Evolutionary conservation across 2,888 invertebrate genomes (phyloP).

Genomic region (Melanargia galathea): DNA sequence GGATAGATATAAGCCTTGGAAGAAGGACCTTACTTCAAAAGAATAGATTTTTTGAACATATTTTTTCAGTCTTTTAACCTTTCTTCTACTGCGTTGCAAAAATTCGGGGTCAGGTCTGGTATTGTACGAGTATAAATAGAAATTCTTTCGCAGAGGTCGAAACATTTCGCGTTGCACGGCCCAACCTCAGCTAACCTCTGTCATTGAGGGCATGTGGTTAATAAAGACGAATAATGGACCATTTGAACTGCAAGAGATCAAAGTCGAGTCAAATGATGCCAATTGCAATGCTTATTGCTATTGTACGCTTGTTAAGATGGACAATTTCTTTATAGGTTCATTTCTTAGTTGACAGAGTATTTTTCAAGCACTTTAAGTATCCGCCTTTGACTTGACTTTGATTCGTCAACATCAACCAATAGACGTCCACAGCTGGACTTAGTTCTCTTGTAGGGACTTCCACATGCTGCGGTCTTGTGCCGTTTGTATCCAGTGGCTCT

Average conservation of each 20-base stretch:
- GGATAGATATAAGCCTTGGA: no score
- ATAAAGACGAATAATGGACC: slow-evolving; percentile 20
- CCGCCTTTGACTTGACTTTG: no score
- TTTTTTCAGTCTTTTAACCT: not conserved
- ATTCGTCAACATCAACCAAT: no score
- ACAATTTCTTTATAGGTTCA: not conserved
- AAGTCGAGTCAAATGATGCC: slow-evolving; percentile 23
- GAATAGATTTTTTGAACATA: no score
- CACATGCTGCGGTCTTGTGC: no score
- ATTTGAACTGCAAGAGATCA: slow-evolving; percentile 17
- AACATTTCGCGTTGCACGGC: not conserved
- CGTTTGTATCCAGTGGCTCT: no score
- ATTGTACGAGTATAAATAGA: not conserved
- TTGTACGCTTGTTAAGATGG: slow-evolving; percentile 30
- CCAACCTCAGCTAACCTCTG: slow-evolving; percentile 35
- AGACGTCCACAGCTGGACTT: no score
- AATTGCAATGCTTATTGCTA: slow-evolving; percentile 24
- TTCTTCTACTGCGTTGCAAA: not conserved
- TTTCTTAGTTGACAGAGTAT: not conserved
- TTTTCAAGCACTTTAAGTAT: not conserved
- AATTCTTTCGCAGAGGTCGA: not conserved
- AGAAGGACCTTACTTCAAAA: no score
- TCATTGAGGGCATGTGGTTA: slow-evolving; percentile 30
- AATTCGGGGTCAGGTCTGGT: not conserved
- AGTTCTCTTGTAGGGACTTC: no score